Base-by-base conservation (phyloP, 1,140 invertebrate genomes). In the Drosophila guanche region DNA sequence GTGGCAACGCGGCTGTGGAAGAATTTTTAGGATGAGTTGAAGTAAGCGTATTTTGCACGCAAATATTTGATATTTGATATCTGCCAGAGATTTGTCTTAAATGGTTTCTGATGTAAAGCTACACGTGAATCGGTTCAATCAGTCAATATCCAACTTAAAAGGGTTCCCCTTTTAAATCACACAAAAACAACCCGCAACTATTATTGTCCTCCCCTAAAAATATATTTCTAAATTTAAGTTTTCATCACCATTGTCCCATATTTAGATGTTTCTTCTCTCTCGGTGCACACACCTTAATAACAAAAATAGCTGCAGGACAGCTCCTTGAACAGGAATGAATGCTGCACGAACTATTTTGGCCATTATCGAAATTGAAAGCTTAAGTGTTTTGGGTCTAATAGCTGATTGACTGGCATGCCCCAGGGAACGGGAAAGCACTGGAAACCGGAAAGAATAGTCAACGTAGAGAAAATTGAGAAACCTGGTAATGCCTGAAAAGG, bases 1-100 rank as follows among this genome's bases (percentile, higher is more conserved):
- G 47, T 37, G 29, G 29, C 29, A 10, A 10, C 29, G 10, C 5
- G 33, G 47, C 40, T 45, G 47, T 20, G 43, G 41, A 20, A 48
- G 45, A 55, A 40, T 58, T 43, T 50, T 72, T 25, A 16, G n/a
- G 14, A 20, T 20, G 20, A n/a, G 14, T 51, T 48, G 6, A 4
- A 20, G 27, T 45, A 8, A 0, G 29, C 3, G 8, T 10, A 10
- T 16, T 62, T 5, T 51, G 43, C 29, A 42, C 20, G 43, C 29
- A 42, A 14, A 52, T 75, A 84, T 75, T 75, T 60, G 79, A 83
- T 84, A 61, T 79, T 55, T 10, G 53, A 56, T 62, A 48, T 23
- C 50, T 25, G 20, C 12, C 12, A 53, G 29, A 55, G 65, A 63
- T 58, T 67, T 60, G 53, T 48, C 57, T 12, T 54, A 48, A 72